A percentile compares a stretch with the other conserved stretches of the same genome.
Conservation (phyloP, 92 coral and sea anemone genomes). For the Scolanthus callimorphus region DNA sequence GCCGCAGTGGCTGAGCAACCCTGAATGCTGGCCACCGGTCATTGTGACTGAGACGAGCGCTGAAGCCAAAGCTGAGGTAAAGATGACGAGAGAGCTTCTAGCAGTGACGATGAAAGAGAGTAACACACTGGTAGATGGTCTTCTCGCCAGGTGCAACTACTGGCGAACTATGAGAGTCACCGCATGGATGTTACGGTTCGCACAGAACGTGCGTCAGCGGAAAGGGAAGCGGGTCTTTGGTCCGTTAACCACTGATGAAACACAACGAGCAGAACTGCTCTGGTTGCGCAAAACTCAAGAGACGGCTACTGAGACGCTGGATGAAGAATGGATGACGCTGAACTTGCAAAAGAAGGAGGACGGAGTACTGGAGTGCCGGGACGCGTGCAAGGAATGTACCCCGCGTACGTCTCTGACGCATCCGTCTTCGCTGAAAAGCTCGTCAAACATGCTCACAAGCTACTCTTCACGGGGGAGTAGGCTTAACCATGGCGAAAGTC, state of each 20-base stretch:
- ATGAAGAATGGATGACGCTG: neutral
- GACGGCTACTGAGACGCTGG: neutral
- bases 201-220: neutral
- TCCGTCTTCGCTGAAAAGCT: no score
- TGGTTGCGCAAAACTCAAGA: neutral
- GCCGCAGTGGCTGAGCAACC: constrained; percentile 60
- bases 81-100: constrained; percentile 48
- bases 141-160: constrained; percentile 11
- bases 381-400: neutral
- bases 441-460: no score
- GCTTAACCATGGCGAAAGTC: no score
- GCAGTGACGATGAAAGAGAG: constrained; percentile 49
- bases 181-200: neutral
- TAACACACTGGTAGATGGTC: constrained; percentile 29
- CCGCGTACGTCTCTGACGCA: neutral
- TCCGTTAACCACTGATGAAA: neutral
- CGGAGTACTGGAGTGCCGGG: neutral
- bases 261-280: neutral
- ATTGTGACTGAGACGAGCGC: constrained; percentile 37
- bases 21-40: constrained; percentile 50
- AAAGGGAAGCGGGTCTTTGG: neutral
- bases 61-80: constrained; percentile 57
- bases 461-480: no score
- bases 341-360: neutral
- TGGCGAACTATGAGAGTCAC: neutral